Conservation (phyloP, 2,888 invertebrate species). For the Parasteatoda lunata region DNA sequence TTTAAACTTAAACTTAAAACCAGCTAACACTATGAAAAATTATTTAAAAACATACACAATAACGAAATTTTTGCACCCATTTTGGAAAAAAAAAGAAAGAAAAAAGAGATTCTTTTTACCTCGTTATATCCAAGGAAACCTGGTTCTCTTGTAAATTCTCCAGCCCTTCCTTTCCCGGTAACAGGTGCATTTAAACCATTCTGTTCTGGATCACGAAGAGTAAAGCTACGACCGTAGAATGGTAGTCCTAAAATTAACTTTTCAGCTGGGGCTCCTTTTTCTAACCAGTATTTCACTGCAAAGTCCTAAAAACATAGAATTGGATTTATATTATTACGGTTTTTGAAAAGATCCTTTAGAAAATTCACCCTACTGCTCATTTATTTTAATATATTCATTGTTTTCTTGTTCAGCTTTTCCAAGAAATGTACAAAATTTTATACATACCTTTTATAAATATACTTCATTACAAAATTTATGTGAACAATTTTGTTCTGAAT, state of each 20-base stretch:
- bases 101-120: constrained; percentile 77
- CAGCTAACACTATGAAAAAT: no score
- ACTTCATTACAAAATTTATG: no score
- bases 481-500: no score
- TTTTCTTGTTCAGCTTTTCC: no score
- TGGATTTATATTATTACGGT: no score
- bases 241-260: constrained; percentile 84
- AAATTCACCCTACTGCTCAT: no score
- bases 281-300: constrained; percentile 84
- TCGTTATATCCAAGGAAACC: constrained; percentile 85
- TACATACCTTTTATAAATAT: no score
- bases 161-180: constrained; percentile 79
- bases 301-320: constrained; percentile 78
- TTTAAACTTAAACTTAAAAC: no score
- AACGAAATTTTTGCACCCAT: neutral
- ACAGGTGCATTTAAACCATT: constrained; percentile 78
- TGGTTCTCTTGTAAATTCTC: constrained; percentile 79
- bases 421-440: no score
- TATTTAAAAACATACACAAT: no score
- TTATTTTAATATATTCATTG: no score
- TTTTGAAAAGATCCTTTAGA: no score
- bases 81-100: neutral
- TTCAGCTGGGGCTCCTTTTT: constrained; percentile 81
- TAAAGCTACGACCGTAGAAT: constrained; percentile 82
- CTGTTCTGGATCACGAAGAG: constrained; percentile 76